Evolutionary conservation across 2,797 vertebrate genomes (phyloP).

Genomic region (Hemibagrus guttatus): DNA sequence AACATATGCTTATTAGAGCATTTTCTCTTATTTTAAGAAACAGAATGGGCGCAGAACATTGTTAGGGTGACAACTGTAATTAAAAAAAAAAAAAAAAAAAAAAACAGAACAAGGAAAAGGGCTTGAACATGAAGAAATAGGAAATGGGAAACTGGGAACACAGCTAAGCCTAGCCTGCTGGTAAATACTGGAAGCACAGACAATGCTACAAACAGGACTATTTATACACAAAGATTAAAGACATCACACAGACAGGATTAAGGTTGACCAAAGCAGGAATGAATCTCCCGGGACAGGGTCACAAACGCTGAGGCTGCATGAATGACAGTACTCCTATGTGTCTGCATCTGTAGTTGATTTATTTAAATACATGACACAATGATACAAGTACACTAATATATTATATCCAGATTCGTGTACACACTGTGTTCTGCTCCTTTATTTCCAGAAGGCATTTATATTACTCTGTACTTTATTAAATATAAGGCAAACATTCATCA

Average conservation of each 20-base stretch:
- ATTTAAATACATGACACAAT: background rate
- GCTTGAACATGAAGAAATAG: background rate
- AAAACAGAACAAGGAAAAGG: background rate
- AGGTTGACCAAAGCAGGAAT: background rate
- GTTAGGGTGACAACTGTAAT: background rate
- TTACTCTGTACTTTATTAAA: background rate
- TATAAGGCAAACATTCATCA: background rate
- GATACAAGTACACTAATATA: background rate
- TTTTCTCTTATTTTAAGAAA: background rate
- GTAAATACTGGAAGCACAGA: background rate
- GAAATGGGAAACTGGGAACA: background rate
- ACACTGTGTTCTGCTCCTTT: background rate
- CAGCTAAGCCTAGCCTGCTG: background rate
- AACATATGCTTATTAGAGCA: background rate
- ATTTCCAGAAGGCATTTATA: background rate
- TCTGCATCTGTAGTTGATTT: background rate
- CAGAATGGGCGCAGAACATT: background rate
- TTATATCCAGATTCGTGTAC: background rate
- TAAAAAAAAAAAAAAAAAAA: background rate
- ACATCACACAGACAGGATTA: slow-evolving; percentile 1
- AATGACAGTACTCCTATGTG: background rate
- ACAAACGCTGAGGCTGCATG: background rate
- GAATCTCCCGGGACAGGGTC: background rate
- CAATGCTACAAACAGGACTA: background rate
- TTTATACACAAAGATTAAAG: background rate